Evolutionary conservation across 2,797 vertebrate genomes (phyloP).

Genomic region (Fistularia tabacaria): DNA sequence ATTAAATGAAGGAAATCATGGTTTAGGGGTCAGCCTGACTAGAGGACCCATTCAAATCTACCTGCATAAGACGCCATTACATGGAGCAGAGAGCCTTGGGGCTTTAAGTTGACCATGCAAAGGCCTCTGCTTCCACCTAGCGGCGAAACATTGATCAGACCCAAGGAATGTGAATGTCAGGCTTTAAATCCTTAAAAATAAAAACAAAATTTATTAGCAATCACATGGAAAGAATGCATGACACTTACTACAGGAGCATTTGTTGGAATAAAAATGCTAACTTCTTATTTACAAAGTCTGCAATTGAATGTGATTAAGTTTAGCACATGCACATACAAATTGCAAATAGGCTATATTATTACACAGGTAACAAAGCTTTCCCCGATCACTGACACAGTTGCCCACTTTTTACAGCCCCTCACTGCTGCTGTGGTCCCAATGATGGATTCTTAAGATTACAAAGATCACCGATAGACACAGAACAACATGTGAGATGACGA

Average conservation of each 20-base stretch:
- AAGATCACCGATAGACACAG: conserved; percentile 33
- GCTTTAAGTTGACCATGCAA: neutral
- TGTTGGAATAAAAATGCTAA: conserved; percentile 84
- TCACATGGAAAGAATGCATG: conserved; percentile 75
- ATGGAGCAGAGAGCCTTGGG: too few relatives aligned
- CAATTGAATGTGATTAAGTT: conserved; percentile 71
- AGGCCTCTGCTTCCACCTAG: conserved; percentile 60
- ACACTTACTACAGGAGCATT: conserved; percentile 80
- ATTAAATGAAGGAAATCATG: neutral
- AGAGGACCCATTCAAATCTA: too few relatives aligned
- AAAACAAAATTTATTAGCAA: conserved; percentile 86
- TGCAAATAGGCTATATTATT: conserved; percentile 64
- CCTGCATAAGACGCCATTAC: too few relatives aligned
- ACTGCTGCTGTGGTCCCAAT: conserved; percentile 58
- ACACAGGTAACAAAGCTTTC: conserved; percentile 66
- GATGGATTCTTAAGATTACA: conserved; percentile 36
- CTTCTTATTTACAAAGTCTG: conserved; percentile 85
- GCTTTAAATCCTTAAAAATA: conserved; percentile 71
- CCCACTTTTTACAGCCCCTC: conserved; percentile 44
- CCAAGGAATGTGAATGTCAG: neutral
- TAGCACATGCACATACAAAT: conserved; percentile 86
- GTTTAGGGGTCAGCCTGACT: too few relatives aligned
- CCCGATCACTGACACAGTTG: conserved; percentile 39
- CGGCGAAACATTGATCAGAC: conserved; percentile 18
- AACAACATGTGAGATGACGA: conserved; percentile 24